Conservation (phyloP, 2,888 invertebrate species). For the Malthinus seriepunctatus region DNA sequence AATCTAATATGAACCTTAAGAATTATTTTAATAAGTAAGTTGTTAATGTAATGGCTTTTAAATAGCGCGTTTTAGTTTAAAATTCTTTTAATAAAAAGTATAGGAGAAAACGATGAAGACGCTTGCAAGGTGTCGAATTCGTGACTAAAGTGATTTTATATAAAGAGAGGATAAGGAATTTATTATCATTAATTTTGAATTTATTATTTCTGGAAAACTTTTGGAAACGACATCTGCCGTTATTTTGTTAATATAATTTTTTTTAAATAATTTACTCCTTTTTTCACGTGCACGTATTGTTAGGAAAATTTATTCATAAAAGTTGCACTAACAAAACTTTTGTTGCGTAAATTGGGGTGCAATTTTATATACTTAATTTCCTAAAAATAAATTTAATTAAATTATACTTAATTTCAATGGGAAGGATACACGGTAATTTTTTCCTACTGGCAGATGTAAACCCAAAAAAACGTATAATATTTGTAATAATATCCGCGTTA, state of each 20-base stretch:
- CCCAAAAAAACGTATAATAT: constrained; percentile 4
- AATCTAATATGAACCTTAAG: not conserved
- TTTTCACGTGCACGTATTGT: not conserved
- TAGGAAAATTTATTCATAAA: not conserved
- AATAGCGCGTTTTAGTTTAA: constrained; percentile 12
- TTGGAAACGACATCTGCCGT: not conserved
- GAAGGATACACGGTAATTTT: not conserved
- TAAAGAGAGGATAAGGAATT: constrained; percentile 15
- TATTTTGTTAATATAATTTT: not conserved
- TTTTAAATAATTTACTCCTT: not conserved
- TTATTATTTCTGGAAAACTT: constrained; percentile 17
- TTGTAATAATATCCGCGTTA: not conserved
- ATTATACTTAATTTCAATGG: not conserved
- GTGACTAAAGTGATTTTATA: constrained; percentile 28
- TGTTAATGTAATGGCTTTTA: constrained; percentile 26
- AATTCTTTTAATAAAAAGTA: constrained; percentile 16
- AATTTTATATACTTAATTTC: not conserved
- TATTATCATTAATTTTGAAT: constrained; percentile 21
- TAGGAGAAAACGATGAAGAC: constrained; percentile 7
- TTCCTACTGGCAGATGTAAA: not conserved
- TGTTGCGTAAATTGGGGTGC: not conserved
- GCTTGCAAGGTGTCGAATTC: constrained; percentile 31
- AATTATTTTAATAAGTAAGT: constrained; percentile 12
- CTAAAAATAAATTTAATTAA: not conserved
- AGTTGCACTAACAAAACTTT: not conserved